These are phyloP conservation scores for Eupristina koningsbergeri DNA, from an alignment of 1,140 invertebrate genomes.

Conservation along the genomic window DNA sequence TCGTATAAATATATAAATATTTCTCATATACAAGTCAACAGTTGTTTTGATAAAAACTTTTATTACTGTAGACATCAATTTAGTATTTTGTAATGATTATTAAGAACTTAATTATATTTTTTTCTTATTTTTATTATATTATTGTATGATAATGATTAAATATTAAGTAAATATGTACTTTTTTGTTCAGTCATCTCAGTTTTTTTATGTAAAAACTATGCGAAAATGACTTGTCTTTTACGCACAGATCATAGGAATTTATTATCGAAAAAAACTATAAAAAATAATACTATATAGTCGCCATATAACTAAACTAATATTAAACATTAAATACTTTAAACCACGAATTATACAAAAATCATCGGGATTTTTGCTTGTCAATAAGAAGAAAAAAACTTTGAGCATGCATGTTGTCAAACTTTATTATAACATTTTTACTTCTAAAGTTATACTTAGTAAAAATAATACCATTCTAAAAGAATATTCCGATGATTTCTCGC, in stretches of 20 bases:
- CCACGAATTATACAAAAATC: slow-evolving; percentile 28
- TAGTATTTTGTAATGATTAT: background rate
- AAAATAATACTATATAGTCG: slow-evolving; percentile 62
- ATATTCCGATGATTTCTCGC: background rate
- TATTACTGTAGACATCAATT: background rate
- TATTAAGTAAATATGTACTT: background rate
- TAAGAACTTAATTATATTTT: background rate
- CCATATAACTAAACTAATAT: slow-evolving; percentile 25
- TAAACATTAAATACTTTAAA: slow-evolving; percentile 34
- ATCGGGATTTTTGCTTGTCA: slow-evolving; percentile 29
- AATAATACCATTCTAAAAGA: slow-evolving; percentile 5
- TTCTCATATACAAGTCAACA: background rate
- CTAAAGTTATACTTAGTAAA: background rate
- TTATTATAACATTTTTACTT: slow-evolving; percentile 13
- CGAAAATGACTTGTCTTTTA: slow-evolving; percentile 43
- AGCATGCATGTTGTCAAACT: background rate
- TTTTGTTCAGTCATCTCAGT: slow-evolving; percentile 25
- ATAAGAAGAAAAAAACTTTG: slow-evolving; percentile 32
- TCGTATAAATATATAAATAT: background rate
- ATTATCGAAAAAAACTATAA: slow-evolving; percentile 54
- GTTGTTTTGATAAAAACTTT: background rate
- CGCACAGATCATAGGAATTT: slow-evolving; percentile 45
- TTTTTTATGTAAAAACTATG: slow-evolving; percentile 10
- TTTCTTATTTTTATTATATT: no score
- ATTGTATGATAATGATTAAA: background rate